Conservation (phyloP, 2,888 invertebrate species). For the Eucriotettix oculatus region DNA sequence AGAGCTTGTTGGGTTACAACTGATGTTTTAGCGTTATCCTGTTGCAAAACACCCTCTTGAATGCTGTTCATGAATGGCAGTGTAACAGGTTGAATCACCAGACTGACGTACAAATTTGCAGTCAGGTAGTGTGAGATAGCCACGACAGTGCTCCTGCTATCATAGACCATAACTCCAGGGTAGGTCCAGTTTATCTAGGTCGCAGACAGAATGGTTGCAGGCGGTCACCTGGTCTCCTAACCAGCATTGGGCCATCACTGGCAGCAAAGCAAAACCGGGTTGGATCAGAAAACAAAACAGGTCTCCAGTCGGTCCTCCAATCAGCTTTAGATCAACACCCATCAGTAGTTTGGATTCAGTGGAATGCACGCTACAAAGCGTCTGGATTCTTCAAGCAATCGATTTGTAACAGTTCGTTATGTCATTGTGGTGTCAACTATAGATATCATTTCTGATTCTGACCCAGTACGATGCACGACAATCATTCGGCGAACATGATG, state of each 20-base stretch:
- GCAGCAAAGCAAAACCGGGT: neutral
- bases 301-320: neutral
- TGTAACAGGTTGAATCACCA: neutral
- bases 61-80: neutral
- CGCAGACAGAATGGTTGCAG: neutral
- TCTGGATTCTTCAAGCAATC: neutral
- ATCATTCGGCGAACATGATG: neutral
- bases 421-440: neutral
- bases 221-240: neutral
- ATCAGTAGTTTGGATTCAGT: neutral
- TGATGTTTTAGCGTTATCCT: neutral
- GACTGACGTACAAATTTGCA: neutral
- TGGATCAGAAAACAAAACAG: neutral
- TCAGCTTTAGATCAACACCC: neutral
- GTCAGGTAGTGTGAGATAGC: neutral
- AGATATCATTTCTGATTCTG: neutral
- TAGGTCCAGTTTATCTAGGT: neutral
- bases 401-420: neutral
- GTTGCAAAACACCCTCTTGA: neutral
- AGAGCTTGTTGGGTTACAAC: neutral
- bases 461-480: neutral
- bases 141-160: neutral
- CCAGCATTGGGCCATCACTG: neutral
- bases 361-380: neutral
- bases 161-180: neutral